Base-by-base conservation (phyloP, 2,888 invertebrate genomes). In the Epiperipatus broadwayi region DNA sequence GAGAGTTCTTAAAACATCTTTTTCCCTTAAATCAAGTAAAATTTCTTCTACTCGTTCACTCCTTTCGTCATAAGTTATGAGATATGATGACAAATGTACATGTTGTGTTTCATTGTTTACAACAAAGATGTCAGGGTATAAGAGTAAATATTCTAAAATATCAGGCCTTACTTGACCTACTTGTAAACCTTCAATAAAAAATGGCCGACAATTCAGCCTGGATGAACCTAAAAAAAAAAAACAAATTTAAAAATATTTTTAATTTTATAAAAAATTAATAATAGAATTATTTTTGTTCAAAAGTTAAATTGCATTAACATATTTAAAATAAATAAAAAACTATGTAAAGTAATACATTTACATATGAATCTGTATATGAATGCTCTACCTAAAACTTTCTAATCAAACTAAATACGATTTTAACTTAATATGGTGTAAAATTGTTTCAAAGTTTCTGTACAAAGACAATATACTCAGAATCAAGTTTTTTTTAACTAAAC, bases 151-250 rank as follows among this genome's bases (percentile, higher is more conserved):
- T 58, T 75, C 73, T 63, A 78, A 69, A 40, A 87, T 77, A 65
- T 85, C 77, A 37, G 78, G 75, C 49, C 78, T 70, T 49, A 89
- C 73, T 45, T 87, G 65, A 43, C 89, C 89, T 41, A 89, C 80
- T 67, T 84, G 83, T 54, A 77, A 75, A 40, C 79, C 83, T 55
- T 78, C 79, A 36, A 87, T 78, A 48, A 81, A 68, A 59, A 89
- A 85, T 35, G 85, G 84, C 55, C 74, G 72, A 63, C 78, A 83
- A 59, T 75, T 73, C 41, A 73, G 73, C 57, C 72, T 72, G 53
- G 72, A 71, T 52, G 78, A 68, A 49, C 78, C 81, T 81, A 51
- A 14, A 34, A 42, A 37, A 42, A 28, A 35, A 38, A 37, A 30
- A 46, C 41, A 22, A 39, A 40, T 29, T 35, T 35, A 35, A 40